These are phyloP conservation scores for Pyrocoelia pectoralis DNA, from an alignment of 2,888 invertebrate genomes.

Conservation along the genomic window DNA sequence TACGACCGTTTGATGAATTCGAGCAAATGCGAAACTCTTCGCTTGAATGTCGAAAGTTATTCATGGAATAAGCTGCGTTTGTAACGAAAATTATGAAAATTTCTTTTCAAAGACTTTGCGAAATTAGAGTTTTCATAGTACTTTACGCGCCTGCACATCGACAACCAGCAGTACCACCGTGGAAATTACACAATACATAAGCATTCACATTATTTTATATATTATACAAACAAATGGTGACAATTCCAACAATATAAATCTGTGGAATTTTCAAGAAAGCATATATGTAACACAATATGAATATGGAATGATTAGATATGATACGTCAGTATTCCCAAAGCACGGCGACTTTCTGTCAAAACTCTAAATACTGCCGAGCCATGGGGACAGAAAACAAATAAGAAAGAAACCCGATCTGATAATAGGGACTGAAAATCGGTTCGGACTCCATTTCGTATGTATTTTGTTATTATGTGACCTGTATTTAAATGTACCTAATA, in stretches of 20 bases:
- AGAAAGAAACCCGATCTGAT: slow-evolving; percentile 46
- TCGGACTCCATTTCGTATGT: slow-evolving; percentile 26
- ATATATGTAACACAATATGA: slow-evolving; percentile 18
- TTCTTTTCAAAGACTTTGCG: too few species aligned
- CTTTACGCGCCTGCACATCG: too few species aligned
- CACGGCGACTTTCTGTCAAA: slow-evolving; percentile 43
- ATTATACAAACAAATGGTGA: too few species aligned
- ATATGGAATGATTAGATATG: slow-evolving; percentile 35
- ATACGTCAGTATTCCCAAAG: slow-evolving; percentile 34
- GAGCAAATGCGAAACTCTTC: too few species aligned
- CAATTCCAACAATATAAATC: background rate
- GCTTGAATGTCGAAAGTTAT: too few species aligned
- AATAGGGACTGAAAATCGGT: slow-evolving; percentile 39
- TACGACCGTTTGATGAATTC: too few species aligned
- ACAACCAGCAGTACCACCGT: too few species aligned
- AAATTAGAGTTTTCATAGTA: too few species aligned
- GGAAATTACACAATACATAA: too few species aligned
- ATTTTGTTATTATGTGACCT: slow-evolving; percentile 25
- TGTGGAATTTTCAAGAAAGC: background rate
- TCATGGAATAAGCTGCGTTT: too few species aligned
- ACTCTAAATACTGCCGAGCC: slow-evolving; percentile 46
- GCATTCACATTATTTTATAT: too few species aligned
- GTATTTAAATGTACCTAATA: slow-evolving; percentile 19
- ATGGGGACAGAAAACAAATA: slow-evolving; percentile 43
- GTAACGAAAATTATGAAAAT: too few species aligned